phyloP scores from a whole-genome alignment of 2,888 invertebrate genomes.

The Gerosis bhagava region DNA sequence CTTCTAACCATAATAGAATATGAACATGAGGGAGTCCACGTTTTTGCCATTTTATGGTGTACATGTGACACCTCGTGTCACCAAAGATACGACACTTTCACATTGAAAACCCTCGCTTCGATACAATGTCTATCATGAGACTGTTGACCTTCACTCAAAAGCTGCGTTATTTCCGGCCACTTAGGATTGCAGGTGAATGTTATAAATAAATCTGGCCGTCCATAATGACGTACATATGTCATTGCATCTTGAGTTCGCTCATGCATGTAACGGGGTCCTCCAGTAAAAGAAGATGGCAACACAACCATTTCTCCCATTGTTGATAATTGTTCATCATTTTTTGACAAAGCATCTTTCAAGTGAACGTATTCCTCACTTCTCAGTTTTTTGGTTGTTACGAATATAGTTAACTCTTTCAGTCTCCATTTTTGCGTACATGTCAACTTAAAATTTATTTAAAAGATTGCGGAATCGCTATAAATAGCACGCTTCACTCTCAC shows the following conservation, averaged over 20 bases:
- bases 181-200: conserved; percentile 19
- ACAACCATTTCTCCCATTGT: conserved; percentile 24
- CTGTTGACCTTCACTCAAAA: conserved; percentile 29
- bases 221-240: conserved; percentile 27
- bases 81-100: conserved; percentile 34
- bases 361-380: conserved; percentile 23
- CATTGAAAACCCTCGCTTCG: conserved; percentile 36
- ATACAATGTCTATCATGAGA: conserved; percentile 35
- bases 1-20: conserved; percentile 22
- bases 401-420: conserved; percentile 4
- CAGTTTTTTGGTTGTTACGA: not conserved
- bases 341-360: conserved; percentile 19
- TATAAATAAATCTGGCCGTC: conserved; percentile 25
- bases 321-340: conserved; percentile 17
- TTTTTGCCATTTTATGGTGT: conserved; percentile 33
- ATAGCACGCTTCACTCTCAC: no score
- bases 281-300: conserved; percentile 27
- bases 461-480: conserved; percentile 11
- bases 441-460: conserved; percentile 17
- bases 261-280: conserved; percentile 27
- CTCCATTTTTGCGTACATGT: conserved; percentile 4
- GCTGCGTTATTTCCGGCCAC: conserved; percentile 33
- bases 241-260: conserved; percentile 28
- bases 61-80: conserved; percentile 16
- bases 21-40: conserved; percentile 25